Evolutionary conservation across 1,140 invertebrate genomes (phyloP), one percentile per base, ranked within the genome.

Genomic region (Drosophila ohnishii): DNA sequence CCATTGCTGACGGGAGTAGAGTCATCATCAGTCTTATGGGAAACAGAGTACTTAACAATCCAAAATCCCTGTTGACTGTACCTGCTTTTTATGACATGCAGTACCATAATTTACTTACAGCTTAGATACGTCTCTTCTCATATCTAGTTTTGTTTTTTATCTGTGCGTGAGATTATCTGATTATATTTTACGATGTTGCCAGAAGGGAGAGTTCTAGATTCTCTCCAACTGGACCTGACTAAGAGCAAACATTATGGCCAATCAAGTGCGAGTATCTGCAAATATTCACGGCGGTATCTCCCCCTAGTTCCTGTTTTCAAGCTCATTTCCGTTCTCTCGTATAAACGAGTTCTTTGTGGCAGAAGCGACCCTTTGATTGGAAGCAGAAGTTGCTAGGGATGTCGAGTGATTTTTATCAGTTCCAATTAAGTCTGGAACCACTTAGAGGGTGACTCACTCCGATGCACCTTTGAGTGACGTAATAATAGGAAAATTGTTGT

Each of bases 401-500:
- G 58, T 58, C 45, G 64, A 58, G 50, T 55, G 78, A 85, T 78
- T 86, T 71, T 82, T 85, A 85, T 85, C 81, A 78, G 47, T 78
- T 78, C 69, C 78, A 64, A 66, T 86, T 81, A 71, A 75, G 69
- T 71, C 67, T 53, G 44, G 35, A 71, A 48, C 42, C 30, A 70
- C 58, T 47, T 34, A 50, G 25, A 55, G 19, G 30, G 42, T 71
- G 67, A 71, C 35, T 71, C 67, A 71, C 30, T 7, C 13, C 0
- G 35, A 16, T 42, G 37, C 67, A 69, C 67, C 44, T 71, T 58
- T 5, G 8, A 16, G 16, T 44, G 22, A 42, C 4, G 37, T 34
- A n/a, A 35, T 30, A 16, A n/a, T 40, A 10, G 2, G 3, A 16
- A 13, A 45, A 35, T 25, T 1, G n/a, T 48, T n/a, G 22, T n/a